phyloP scores from a whole-genome alignment of 2,888 invertebrate species.

The Eurois occulta region DNA sequence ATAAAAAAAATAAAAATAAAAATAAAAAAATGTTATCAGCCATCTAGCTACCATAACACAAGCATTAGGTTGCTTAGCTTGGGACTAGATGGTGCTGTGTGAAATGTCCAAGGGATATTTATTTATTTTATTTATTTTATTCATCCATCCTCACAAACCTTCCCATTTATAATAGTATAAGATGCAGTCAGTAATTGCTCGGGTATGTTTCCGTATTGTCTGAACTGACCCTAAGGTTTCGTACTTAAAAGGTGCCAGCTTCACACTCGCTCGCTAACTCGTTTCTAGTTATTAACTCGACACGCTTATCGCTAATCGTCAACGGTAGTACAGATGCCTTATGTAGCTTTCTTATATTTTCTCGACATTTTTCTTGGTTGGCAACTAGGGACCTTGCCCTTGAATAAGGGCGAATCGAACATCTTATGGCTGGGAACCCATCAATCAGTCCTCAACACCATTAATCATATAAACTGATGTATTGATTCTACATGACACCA shows the following conservation, averaged over 20 bases:
- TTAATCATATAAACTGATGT: constrained; percentile 75
- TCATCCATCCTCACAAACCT: too few species aligned
- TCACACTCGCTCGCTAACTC: not conserved
- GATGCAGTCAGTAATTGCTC: too few species aligned
- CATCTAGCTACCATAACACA: too few species aligned
- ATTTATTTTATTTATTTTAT: too few species aligned
- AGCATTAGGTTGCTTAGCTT: too few species aligned
- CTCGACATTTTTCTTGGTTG: constrained; percentile 19
- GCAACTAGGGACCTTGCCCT: constrained; percentile 57
- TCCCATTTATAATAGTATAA: too few species aligned
- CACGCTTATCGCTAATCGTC: not conserved
- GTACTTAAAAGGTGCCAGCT: not conserved
- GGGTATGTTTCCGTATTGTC: too few species aligned
- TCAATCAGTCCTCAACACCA: constrained; percentile 66
- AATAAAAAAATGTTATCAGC: too few species aligned
- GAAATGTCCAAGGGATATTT: too few species aligned
- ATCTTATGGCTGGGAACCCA: constrained; percentile 60
- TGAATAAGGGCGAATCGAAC: constrained; percentile 54
- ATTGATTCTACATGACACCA: constrained; percentile 74
- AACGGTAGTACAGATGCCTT: not conserved
- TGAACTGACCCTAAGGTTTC: too few species aligned
- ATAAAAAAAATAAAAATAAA: too few species aligned
- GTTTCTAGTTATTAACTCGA: not conserved
- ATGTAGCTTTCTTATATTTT: not conserved
- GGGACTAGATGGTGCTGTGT: too few species aligned